These are phyloP conservation scores for Novumbra hubbsi DNA, from an alignment of 2,797 vertebrate genomes.

Conservation along the genomic window DNA sequence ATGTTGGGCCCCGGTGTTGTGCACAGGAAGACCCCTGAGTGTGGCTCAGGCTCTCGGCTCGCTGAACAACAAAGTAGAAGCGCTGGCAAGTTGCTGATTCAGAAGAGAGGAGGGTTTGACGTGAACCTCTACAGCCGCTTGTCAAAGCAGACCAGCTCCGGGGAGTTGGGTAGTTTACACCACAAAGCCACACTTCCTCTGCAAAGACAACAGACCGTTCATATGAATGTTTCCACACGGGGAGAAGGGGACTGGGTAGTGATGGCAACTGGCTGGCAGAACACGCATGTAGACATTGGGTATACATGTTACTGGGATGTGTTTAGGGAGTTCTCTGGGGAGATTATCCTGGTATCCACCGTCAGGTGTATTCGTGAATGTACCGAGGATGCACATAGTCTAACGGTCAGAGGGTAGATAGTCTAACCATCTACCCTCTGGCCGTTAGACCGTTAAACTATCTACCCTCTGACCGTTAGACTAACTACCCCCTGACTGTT, in stretches of 20 bases:
- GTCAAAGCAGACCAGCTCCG: conserved; percentile 12
- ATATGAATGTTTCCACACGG: not conserved
- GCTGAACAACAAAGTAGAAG: conserved; percentile 30
- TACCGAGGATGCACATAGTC: too few species aligned
- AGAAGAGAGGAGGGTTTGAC: conserved; percentile 5
- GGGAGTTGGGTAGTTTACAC: not conserved
- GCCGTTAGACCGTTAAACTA: too few species aligned
- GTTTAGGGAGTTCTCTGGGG: too few species aligned
- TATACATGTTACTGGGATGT: not conserved
- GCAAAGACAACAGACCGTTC: conserved; percentile 2
- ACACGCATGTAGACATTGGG: not conserved
- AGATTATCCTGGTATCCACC: too few species aligned
- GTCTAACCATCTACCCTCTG: too few species aligned
- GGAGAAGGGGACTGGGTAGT: not conserved
- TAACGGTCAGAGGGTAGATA: too few species aligned
- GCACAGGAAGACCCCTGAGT: not conserved
- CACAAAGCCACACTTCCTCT: not conserved
- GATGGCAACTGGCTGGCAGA: not conserved
- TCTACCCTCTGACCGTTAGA: too few species aligned
- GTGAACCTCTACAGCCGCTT: conserved; percentile 16
- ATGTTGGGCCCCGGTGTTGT: not conserved
- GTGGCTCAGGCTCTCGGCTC: not conserved
- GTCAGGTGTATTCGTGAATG: too few species aligned
- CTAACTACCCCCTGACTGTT: too few species aligned
- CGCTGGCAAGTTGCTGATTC: conserved; percentile 42